These are phyloP conservation scores for Aporophyla lueneburgensis DNA, from an alignment of 2,888 invertebrate species.

Conservation along the genomic window DNA sequence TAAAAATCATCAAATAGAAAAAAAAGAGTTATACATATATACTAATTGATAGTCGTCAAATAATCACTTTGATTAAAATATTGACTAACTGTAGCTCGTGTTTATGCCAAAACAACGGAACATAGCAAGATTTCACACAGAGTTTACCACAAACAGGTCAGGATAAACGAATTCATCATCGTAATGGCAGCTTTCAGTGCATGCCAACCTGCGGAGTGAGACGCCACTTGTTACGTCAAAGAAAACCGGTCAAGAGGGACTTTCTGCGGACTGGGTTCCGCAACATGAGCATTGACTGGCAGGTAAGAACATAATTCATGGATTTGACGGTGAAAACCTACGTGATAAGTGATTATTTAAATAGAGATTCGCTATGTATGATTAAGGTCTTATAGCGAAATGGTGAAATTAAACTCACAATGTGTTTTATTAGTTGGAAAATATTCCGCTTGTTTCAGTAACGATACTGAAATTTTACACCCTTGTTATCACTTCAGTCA, in stretches of 20 bases:
- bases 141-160: not conserved
- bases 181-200: conserved; percentile 19
- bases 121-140: not conserved
- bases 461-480: not conserved
- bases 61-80: not conserved
- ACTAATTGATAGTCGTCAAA: not conserved
- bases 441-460: not conserved
- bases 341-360: not conserved
- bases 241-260: conserved; percentile 4
- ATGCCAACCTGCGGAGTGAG: conserved; percentile 9
- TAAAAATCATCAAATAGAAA: too few species aligned
- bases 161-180: conserved; percentile 6
- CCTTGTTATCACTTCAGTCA: not conserved
- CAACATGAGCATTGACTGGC: not conserved
- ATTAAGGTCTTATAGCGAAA: not conserved
- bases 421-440: not conserved
- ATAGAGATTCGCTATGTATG: not conserved
- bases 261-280: conserved; percentile 4
- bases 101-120: not conserved
- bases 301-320: not conserved
- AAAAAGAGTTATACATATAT: too few species aligned
- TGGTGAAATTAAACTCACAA: not conserved
- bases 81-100: not conserved
- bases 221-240: conserved; percentile 26
- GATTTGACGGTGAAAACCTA: not conserved